A percentile compares a stretch with the other conserved stretches of the same genome.
Conservation (phyloP, 2,888 invertebrate genomes). For the Lepidonotus clava region DNA sequence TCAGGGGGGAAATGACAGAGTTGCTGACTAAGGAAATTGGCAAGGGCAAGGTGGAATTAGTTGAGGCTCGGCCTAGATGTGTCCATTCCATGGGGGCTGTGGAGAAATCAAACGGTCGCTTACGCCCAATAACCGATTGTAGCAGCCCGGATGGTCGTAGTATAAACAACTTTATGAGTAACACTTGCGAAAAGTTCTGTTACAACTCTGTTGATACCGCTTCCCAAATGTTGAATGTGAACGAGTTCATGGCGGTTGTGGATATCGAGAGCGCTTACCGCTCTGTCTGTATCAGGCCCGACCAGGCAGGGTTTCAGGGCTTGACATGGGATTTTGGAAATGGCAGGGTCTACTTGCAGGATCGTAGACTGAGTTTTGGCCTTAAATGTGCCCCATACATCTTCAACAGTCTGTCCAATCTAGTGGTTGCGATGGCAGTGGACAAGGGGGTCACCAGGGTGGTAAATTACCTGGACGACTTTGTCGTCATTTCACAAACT, state of each 20-base stretch:
- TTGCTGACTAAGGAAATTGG: too few relatives aligned
- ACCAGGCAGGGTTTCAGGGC: background rate
- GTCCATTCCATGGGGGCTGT: conserved; percentile 28
- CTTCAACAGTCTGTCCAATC: background rate
- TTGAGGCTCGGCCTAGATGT: too few relatives aligned
- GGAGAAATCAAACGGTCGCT: background rate
- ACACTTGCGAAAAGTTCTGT: background rate
- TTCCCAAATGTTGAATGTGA: background rate
- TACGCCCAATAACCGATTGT: background rate
- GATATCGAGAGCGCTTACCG: background rate
- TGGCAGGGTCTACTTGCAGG: background rate
- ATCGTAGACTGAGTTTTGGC: background rate
- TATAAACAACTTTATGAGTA: background rate
- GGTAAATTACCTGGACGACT: background rate
- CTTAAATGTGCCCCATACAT: background rate
- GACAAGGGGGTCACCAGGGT: background rate
- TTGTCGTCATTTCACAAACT: background rate
- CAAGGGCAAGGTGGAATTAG: too few relatives aligned
- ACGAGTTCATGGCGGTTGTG: background rate
- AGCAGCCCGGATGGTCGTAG: background rate
- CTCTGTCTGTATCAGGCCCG: background rate
- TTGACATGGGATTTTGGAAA: background rate
- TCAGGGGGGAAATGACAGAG: too few relatives aligned
- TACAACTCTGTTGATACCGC: background rate
- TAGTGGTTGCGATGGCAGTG: background rate